A percentile compares a stretch with the other conserved stretches of the same genome.
Conservation (phyloP, 2,113 vertebrate species). For the Micromys minutus region DNA sequence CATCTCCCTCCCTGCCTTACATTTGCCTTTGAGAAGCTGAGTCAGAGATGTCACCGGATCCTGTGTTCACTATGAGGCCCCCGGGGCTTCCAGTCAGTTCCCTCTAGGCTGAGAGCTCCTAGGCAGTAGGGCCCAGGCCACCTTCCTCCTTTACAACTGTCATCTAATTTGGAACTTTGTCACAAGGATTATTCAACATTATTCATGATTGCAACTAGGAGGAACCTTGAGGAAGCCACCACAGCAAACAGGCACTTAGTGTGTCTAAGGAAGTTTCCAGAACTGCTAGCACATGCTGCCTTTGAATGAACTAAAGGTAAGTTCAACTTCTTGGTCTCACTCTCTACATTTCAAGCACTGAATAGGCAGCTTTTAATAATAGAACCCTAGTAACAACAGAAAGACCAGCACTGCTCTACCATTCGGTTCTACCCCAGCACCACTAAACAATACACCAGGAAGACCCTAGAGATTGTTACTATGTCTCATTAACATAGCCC, state of each 20-base stretch:
- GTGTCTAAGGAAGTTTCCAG: neutral
- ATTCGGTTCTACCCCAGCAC: neutral
- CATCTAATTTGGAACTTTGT: neutral
- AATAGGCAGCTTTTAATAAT: too few species aligned
- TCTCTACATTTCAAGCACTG: neutral
- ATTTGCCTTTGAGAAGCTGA: neutral
- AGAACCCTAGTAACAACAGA: neutral
- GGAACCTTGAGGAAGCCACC: neutral
- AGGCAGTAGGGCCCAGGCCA: neutral
- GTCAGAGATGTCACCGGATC: neutral
- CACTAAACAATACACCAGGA: too few species aligned
- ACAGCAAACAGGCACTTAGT: neutral
- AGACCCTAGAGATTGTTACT: neutral
- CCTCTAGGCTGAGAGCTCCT: neutral
- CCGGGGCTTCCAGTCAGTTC: neutral
- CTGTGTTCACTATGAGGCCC: neutral
- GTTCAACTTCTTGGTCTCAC: neutral
- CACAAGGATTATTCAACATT: neutral
- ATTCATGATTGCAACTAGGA: neutral
- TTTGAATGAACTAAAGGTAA: neutral
- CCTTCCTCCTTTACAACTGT: neutral
- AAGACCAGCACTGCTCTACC: neutral
- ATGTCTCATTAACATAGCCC: neutral
- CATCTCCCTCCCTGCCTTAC: neutral
- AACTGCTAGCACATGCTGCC: neutral